Base-by-base conservation (phyloP, 2,113 vertebrate genomes). In the Anarhynchus alexandrinus region DNA sequence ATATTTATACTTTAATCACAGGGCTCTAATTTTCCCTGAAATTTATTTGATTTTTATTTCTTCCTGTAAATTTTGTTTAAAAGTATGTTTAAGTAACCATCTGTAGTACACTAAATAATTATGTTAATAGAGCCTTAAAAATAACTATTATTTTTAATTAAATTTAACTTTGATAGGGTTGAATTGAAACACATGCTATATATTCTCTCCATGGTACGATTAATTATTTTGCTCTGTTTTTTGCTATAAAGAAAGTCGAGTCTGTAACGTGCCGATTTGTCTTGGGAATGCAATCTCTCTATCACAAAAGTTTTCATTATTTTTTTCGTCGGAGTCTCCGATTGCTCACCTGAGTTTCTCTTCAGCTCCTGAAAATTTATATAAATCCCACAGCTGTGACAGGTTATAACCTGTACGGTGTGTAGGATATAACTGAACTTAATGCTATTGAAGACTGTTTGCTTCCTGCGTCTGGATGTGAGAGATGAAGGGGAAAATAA, bases 11-110 rank as follows among this genome's bases (percentile, higher is more conserved):
- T 97, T 98, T 96, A 98, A 96, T 97, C 91, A 94, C 87, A 97
- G 85, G 83, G 79, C 80, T 94, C 64, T 97, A 78, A 72, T 97
- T 97, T 97, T 73, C 85, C 69, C 64, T 67, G 87, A 97, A 96
- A 87, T 96, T 96, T 97, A 96, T 98, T 97, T 97, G 90, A 91
- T 80, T 97, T 97, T 96, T 81, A 93, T 55, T 96, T 96, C 91
- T 95, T 95, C 93, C 52, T 96, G 89, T 83, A 97, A 97, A 97
- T 94, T 96, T 97, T 94, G 76, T 89, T 97, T 83, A 94, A 96
- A 93, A 94, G 93, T 95, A 73, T 97, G 94, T 96, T 97, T 95
- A 97, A 98, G 90, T 96, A 95, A 88, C 93, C 34, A 82, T 95
- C 91, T 98, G 92, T 59, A 94, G 61, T 78, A 93, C 76, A 67